These are phyloP conservation scores for Leistus spinibarbis DNA, from an alignment of 2,888 invertebrate genomes.

Conservation along the genomic window DNA sequence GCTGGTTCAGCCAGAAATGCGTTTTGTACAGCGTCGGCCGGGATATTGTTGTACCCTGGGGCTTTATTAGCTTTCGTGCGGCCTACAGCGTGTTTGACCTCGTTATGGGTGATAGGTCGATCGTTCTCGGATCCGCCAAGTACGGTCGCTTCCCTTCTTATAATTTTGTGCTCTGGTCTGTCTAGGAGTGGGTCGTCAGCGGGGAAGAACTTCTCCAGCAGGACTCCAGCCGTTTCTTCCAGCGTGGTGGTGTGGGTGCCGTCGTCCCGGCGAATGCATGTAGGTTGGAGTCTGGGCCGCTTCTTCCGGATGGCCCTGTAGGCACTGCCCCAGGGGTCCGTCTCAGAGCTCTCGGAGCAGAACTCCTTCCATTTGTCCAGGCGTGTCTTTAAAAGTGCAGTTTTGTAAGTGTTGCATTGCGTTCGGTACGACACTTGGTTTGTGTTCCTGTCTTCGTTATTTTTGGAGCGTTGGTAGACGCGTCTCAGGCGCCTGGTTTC, in stretches of 20 bases:
- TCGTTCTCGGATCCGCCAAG: neutral
- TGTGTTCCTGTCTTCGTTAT: neutral
- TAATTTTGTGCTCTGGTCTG: neutral
- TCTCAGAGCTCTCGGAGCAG: no score
- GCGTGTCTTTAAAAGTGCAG: neutral
- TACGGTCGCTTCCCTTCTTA: neutral
- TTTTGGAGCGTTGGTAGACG: neutral
- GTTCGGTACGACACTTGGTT: neutral
- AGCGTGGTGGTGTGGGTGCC: conserved; percentile 5
- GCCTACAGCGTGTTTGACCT: conserved; percentile 13
- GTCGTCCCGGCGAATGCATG: neutral
- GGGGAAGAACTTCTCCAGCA: conserved; percentile 20
- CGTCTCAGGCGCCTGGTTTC: neutral
- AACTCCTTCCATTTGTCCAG: neutral
- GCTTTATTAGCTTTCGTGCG: conserved; percentile 17
- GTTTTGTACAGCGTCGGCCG: conserved; percentile 16
- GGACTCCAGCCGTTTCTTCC: conserved; percentile 3
- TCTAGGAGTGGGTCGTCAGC: no score
- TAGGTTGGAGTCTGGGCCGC: no score
- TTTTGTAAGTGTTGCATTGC: conserved; percentile 10
- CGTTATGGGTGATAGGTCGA: neutral
- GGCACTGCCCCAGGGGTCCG: neutral
- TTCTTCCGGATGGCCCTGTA: conserved; percentile 7
- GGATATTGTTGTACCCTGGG: conserved; percentile 23
- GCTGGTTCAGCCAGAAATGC: conserved; percentile 1